Conservation (phyloP, 64 coral and sea anemone species). For the Porites lutea region DNA sequence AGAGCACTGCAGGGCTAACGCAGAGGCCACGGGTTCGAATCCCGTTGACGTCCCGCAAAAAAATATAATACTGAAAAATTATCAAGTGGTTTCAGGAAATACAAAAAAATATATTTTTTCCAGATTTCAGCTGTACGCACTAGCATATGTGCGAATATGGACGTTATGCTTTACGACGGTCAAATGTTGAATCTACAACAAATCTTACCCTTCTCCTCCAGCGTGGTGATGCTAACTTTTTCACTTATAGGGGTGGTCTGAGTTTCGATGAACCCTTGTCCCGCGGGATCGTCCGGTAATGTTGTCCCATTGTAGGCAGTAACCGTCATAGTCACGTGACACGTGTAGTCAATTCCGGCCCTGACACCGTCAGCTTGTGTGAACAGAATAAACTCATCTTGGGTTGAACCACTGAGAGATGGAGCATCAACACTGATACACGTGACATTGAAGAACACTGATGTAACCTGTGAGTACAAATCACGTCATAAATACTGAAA, state of each 20-base stretch:
- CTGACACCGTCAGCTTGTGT: constrained; percentile 70
- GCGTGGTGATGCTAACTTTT: constrained; percentile 80
- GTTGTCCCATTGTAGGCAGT: constrained; percentile 82
- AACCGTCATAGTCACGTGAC: constrained; percentile 88
- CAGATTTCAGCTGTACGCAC: too few relatives aligned
- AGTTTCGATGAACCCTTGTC: constrained; percentile 59
- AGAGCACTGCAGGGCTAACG: too few relatives aligned
- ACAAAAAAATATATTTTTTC: too few relatives aligned
- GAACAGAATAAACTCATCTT: constrained; percentile 38
- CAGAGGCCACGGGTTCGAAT: too few relatives aligned
- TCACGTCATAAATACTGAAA: background rate
- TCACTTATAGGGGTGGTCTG: constrained; percentile 82
- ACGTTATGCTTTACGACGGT: too few relatives aligned
- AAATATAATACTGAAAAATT: too few relatives aligned
- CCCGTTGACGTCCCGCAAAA: too few relatives aligned
- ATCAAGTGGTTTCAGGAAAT: too few relatives aligned
- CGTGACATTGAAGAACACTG: constrained; percentile 72
- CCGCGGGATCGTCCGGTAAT: background rate
- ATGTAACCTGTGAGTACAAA: constrained; percentile 9
- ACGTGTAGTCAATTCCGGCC: constrained; percentile 95
- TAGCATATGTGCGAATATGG: too few relatives aligned
- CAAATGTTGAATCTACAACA: background rate
- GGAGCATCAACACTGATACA: constrained; percentile 83
- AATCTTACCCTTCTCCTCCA: constrained; percentile 84
- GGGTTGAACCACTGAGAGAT: constrained; percentile 13